Conservation (phyloP, 2,113 vertebrate species). For the Sialia sialis region DNA sequence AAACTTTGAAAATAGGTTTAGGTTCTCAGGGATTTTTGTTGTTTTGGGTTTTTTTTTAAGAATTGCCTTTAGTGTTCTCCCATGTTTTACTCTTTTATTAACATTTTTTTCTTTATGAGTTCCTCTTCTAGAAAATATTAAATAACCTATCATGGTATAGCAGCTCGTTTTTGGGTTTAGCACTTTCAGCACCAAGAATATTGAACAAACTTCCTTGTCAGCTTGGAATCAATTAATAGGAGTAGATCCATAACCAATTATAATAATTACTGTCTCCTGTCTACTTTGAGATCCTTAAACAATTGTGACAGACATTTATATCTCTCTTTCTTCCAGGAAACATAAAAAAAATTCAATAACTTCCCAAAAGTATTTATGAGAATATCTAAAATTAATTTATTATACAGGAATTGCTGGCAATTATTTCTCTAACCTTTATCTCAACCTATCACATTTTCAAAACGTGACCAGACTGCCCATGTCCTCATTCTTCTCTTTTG, state of each 20-base stretch:
- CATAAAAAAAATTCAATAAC: not conserved
- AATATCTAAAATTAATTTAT: not conserved
- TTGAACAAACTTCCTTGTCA: not conserved
- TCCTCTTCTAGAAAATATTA: not conserved
- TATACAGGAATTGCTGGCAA: not conserved
- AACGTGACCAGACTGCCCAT: not conserved
- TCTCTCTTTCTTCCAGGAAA: not conserved
- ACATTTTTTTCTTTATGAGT: not conserved
- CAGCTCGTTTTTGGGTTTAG: not conserved
- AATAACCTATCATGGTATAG: not conserved
- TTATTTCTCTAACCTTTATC: not conserved
- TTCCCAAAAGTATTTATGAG: not conserved
- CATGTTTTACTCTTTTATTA: not conserved
- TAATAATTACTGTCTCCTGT: not conserved
- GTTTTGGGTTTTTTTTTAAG: not conserved
- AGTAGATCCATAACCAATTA: not conserved
- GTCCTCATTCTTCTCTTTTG: not conserved
- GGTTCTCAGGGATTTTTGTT: rapidly evolving
- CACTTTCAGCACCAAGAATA: not conserved
- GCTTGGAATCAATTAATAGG: not conserved
- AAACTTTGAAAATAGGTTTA: not conserved
- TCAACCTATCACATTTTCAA: not conserved
- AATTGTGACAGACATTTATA: not conserved
- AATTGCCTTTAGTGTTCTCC: rapidly evolving
- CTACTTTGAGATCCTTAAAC: not conserved